Base-by-base conservation (phyloP, 2,113 vertebrate species). In the Perca fluviatilis region DNA sequence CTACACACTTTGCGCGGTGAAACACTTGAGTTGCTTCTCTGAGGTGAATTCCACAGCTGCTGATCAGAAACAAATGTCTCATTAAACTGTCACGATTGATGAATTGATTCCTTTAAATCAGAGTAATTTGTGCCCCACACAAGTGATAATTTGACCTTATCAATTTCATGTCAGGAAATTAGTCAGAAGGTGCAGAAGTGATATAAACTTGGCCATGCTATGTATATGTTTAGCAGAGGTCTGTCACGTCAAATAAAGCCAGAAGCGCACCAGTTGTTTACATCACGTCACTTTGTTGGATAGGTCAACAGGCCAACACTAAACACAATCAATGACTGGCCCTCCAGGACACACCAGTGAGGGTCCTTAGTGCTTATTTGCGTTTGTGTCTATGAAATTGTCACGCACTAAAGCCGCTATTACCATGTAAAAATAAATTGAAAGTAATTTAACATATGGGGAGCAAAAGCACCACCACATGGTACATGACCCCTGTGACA, bases 361-460 rank as follows among this genome's bases (percentile, higher is more conserved):
- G 61, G 82, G 23, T 72, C 79, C 71, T 89, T 19, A 66, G 82
- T 27, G 69, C 82, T 87, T 82, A 61, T 90, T 80, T 77, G 57
- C 80, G 79, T 72, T 53, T 73, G 80, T 79, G 89, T 88, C 89
- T 88, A 74, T 79, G 83, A 86, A 85, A 75, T 62, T 92, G 91
- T 93, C 93, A 94, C 53, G 74, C 77, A 74, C 88, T 56, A 49
- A 83, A 91, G 83, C 84, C 46, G 72, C 91, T 88, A 89, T 93
- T 91, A 93, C 80, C 75, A 84, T 91, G 91, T 81, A 88, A 72
- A 94, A 95, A 95, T 94, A 95, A 95, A 95, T 95, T 84, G 66
- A 90, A 82, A 84, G 89, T 94, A 90, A 95, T 94, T 95, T 91
- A 75, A 75, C 56, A 66, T 89, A 85, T 83, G 90, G 67, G 86